A percentile compares a stretch with the other conserved stretches of the same genome.
Conservation (phyloP, 2,113 vertebrate genomes). For the Eudyptes chrysolophus region DNA sequence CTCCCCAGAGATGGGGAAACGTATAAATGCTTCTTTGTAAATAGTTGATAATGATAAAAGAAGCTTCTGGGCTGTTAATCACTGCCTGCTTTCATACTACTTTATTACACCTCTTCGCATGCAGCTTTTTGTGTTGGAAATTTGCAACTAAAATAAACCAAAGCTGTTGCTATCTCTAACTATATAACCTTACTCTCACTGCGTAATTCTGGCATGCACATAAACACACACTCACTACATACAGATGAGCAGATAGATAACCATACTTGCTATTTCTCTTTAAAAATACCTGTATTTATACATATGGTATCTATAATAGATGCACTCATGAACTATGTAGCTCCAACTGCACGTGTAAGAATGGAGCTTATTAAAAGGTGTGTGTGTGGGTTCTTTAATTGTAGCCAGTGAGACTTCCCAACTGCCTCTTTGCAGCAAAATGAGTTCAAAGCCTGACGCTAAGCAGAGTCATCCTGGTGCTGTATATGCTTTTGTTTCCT, state of each 20-base stretch:
- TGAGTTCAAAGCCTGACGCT: background rate
- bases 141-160: conserved; percentile 1
- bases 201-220: background rate
- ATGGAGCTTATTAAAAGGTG: background rate
- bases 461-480: background rate
- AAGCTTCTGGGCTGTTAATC: conserved; percentile 63
- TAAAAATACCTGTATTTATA: background rate
- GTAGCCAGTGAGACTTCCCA: background rate
- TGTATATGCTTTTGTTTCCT: background rate
- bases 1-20: conserved; percentile 59
- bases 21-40: conserved; percentile 72
- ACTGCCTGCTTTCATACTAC: conserved; percentile 57
- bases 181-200: background rate
- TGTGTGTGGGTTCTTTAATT: background rate
- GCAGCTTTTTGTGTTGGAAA: conserved; percentile 34
- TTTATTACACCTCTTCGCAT: conserved; percentile 14
- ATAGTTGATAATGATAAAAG: conserved; percentile 67
- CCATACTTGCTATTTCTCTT: background rate
- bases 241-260: background rate
- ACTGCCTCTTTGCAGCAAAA: background rate
- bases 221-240: background rate
- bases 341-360: background rate
- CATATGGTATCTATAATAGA: background rate
- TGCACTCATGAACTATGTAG: background rate
- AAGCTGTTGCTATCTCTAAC: background rate